These are phyloP conservation scores for Hirtodrosophila confusa DNA, from an alignment of 2,888 invertebrate genomes.

Conservation along the genomic window DNA sequence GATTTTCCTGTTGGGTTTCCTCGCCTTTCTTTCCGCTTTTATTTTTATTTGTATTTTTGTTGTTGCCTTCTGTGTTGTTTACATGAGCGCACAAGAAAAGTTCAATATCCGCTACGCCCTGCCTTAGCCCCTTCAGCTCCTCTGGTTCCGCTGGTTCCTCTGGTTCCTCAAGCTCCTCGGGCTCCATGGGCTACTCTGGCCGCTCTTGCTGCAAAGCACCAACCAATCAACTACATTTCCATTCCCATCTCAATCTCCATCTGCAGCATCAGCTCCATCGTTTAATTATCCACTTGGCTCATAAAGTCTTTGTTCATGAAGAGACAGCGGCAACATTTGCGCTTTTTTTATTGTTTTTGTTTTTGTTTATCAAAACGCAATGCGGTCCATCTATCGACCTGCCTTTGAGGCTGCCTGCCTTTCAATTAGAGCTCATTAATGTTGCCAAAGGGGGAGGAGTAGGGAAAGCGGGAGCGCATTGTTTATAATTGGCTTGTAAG, in stretches of 20 bases:
- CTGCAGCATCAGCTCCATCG: constrained; percentile 35
- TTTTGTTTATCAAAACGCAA: constrained; percentile 58
- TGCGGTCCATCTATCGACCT: constrained; percentile 42
- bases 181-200: too few relatives aligned
- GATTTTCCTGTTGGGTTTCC: constrained; percentile 57
- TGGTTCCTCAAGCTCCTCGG: too few relatives aligned
- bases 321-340: constrained; percentile 34
- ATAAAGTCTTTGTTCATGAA: constrained; percentile 47
- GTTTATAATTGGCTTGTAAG: constrained; percentile 65
- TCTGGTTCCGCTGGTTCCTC: too few relatives aligned
- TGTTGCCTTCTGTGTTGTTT: constrained; percentile 38
- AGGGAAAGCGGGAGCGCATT: constrained; percentile 35
- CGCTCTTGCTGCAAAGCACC: background rate
- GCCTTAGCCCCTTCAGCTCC: too few relatives aligned
- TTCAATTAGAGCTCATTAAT: constrained; percentile 74
- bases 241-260: constrained; percentile 6
- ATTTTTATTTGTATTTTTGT: constrained; percentile 13
- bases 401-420: constrained; percentile 46
- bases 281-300: constrained; percentile 69
- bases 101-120: constrained; percentile 60
- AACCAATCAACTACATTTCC: constrained; percentile 10
- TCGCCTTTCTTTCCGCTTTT: background rate
- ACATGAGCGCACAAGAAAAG: constrained; percentile 46
- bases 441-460: constrained; percentile 7
- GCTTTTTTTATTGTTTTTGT: constrained; percentile 15